Evolutionary conservation across 1,140 invertebrate genomes (phyloP).

Genomic region (Calycopis cecrops): DNA sequence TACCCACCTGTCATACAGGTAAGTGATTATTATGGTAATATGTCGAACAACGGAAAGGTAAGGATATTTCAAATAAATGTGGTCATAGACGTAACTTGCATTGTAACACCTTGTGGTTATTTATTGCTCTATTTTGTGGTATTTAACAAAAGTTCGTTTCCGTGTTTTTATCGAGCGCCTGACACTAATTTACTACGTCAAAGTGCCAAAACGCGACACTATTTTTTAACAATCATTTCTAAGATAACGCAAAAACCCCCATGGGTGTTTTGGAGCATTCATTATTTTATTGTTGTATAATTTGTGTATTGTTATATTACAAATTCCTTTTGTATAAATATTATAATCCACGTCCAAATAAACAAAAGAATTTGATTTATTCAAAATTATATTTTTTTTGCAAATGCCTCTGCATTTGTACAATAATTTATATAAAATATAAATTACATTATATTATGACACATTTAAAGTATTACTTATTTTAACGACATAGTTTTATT

Average conservation of each 20-base stretch:
- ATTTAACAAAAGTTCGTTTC: constrained; percentile 68
- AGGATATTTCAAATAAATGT: constrained; percentile 67
- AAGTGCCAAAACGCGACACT: constrained; percentile 8
- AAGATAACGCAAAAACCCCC: neutral
- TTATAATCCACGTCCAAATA: no score
- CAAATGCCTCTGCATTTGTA: neutral
- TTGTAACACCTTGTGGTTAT: constrained; percentile 68
- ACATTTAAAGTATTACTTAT: no score
- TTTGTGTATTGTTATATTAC: no score
- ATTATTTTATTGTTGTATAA: no score
- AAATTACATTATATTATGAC: no score
- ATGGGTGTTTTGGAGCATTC: no score
- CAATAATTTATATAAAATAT: neutral
- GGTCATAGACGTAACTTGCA: constrained; percentile 46
- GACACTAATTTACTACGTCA: constrained; percentile 14
- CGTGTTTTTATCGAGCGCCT: constrained; percentile 57
- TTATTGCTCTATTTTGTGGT: constrained; percentile 61
- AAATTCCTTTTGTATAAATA: no score
- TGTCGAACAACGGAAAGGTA: constrained; percentile 50
- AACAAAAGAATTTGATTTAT: no score
- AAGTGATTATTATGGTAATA: constrained; percentile 68
- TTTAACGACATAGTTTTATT: neutral
- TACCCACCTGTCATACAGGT: constrained; percentile 65
- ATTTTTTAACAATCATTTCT: neutral
- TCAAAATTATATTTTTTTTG: neutral